Evolutionary conservation across 2,888 invertebrate genomes (phyloP), one percentile per base, ranked within the genome.

Genomic region (Yponomeuta sedellus): DNA sequence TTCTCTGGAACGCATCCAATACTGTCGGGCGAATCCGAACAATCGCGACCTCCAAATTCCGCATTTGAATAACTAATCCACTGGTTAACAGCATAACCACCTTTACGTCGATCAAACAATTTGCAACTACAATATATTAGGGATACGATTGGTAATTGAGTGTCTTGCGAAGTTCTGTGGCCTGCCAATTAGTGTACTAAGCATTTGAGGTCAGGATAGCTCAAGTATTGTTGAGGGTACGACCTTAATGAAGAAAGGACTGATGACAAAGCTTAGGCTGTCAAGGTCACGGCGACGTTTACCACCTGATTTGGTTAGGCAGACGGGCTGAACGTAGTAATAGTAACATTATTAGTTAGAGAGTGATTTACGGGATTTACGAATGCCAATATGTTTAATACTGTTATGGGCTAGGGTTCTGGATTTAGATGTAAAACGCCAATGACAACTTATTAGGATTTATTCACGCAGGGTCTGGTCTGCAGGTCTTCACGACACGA

Each of bases 1-100:
- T 74, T 76, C 79, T 77, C 88, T 90, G 90, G 90, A 90, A 86
- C 86, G 77, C 86, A 88, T 90, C 90, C 90, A 90, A 90, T 86
- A 90, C 85, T 86, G 85, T 86, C 80, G 82, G 75, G 77, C 73
- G 74, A 76, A 75, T 70, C 71, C 59, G 25, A 79, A 83, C 83
- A 82, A 82, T 81, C 76, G 77, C 76, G 89, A 84, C 89, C 88
- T 88, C 88, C 88, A 88, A 90, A 90, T 86, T 85, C 85, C 85
- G 77, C 88, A 88, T 88, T 88, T 85, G 86, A 86, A 86, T 87
- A 81, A 69, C 69, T 61, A 66, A 68, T 66, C 69, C 66, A 65
- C 61, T 65, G 66, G 3, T 69, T 72, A 81, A 79, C 67, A 73
- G 40, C 75, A 5, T 72, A 83, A 78, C 71, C 61, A 70, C 71